Evolutionary conservation across 2,797 vertebrate genomes (phyloP).

Genomic region (Streptopelia turtur): DNA sequence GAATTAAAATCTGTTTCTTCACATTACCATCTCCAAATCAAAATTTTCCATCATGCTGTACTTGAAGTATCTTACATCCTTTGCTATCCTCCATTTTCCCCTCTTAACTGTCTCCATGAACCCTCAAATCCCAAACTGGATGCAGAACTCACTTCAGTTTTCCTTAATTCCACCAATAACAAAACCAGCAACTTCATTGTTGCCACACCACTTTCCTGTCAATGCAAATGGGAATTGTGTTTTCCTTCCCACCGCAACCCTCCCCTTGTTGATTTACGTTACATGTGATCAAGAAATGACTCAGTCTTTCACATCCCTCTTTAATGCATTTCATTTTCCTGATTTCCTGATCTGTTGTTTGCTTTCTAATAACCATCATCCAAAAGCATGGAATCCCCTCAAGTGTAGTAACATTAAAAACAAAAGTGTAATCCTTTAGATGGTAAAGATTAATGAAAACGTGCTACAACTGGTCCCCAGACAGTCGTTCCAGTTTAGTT

Average conservation of each 20-base stretch:
- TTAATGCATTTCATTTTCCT: background rate
- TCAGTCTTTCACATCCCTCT: background rate
- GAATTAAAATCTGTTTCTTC: background rate
- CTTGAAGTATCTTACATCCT: background rate
- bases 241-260: background rate
- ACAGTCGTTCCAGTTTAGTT: background rate
- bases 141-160: background rate
- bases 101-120: background rate
- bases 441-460: background rate
- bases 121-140: background rate
- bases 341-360: background rate
- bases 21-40: background rate
- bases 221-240: background rate
- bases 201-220: background rate
- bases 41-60: background rate
- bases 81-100: background rate
- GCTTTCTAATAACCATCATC: background rate
- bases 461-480: background rate
- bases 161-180: background rate
- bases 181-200: background rate
- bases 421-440: conserved; percentile 13
- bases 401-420: conserved; percentile 2
- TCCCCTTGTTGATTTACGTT: background rate
- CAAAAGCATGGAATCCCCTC: background rate
- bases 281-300: background rate